Evolutionary conservation across 1,140 invertebrate species (phyloP).

Genomic region (Tetramorium parvispinum): DNA sequence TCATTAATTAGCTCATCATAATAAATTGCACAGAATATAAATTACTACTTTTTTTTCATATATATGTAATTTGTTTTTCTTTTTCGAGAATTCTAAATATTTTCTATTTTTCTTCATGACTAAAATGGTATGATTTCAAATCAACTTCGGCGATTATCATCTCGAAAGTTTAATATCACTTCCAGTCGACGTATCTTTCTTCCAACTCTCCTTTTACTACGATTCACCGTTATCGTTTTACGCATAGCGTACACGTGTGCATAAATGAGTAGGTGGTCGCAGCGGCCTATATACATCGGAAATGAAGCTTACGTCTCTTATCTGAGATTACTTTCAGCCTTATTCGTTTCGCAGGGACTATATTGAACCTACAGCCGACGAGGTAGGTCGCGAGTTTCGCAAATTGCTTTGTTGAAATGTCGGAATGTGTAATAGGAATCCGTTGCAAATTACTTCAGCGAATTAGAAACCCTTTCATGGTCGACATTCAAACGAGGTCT

Average conservation of each 20-base stretch:
- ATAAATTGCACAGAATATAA: background rate
- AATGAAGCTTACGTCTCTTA: constrained; percentile 54
- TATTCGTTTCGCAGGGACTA: constrained; percentile 4
- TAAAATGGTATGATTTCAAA: background rate
- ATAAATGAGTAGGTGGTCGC: background rate
- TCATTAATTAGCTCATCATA: background rate
- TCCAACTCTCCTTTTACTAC: background rate
- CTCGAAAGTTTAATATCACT: constrained; percentile 25
- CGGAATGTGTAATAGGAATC: background rate
- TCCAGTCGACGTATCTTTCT: background rate
- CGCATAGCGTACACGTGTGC: background rate
- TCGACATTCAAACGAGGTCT: constrained; percentile 9
- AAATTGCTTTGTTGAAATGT: constrained; percentile 18
- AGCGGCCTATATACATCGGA: constrained; percentile 64
- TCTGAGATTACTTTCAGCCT: constrained; percentile 57
- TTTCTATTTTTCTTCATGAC: background rate
- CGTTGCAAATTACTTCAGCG: background rate
- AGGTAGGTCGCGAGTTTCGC: constrained; percentile 1
- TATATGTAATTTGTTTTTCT: background rate
- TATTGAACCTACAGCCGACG: constrained; percentile 13
- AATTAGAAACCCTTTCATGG: constrained; percentile 31
- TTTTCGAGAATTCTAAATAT: background rate
- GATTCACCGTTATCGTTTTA: constrained; percentile 41
- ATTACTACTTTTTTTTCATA: background rate
- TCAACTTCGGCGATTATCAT: background rate